phyloP scores from a whole-genome alignment of 1,140 invertebrate genomes.

The Drosophila bipectinata region DNA sequence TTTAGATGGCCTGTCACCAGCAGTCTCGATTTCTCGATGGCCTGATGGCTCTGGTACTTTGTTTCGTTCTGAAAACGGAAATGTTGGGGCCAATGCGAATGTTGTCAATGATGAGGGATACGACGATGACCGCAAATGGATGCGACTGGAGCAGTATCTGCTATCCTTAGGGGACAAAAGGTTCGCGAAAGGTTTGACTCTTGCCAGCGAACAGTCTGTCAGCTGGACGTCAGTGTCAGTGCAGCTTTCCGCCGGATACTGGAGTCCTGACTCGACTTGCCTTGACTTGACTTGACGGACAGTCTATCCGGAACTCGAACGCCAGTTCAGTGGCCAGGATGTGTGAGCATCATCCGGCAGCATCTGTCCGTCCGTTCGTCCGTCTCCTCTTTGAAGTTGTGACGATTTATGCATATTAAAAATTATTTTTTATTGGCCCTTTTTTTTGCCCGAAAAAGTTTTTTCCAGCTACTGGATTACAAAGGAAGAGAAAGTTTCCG shows the following conservation, averaged over 20 bases:
- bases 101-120: slow-evolving; percentile 40
- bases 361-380: slow-evolving; percentile 12
- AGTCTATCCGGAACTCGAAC: background rate
- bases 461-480: slow-evolving; percentile 47
- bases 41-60: slow-evolving; percentile 28
- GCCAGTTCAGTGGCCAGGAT: slow-evolving; percentile 15
- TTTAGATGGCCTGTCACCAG: slow-evolving; percentile 51
- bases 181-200: slow-evolving; percentile 24
- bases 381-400: slow-evolving; percentile 37
- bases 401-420: slow-evolving; percentile 75
- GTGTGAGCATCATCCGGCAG: slow-evolving; percentile 24
- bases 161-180: slow-evolving; percentile 34
- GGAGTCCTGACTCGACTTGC: background rate
- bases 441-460: slow-evolving; percentile 44
- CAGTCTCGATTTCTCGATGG: slow-evolving; percentile 7
- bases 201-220: slow-evolving; percentile 17
- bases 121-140: slow-evolving; percentile 65
- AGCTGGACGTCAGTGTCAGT: slow-evolving; percentile 18
- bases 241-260: slow-evolving; percentile 12
- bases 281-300: slow-evolving; percentile 16
- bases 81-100: slow-evolving; percentile 54
- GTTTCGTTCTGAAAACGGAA: slow-evolving; percentile 53
- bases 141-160: slow-evolving; percentile 35
- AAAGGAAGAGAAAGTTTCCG: slow-evolving; percentile 50
- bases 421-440: slow-evolving; percentile 56